Evolutionary conservation across 1,140 invertebrate species (phyloP).

Genomic region (Brachionus rubens): DNA sequence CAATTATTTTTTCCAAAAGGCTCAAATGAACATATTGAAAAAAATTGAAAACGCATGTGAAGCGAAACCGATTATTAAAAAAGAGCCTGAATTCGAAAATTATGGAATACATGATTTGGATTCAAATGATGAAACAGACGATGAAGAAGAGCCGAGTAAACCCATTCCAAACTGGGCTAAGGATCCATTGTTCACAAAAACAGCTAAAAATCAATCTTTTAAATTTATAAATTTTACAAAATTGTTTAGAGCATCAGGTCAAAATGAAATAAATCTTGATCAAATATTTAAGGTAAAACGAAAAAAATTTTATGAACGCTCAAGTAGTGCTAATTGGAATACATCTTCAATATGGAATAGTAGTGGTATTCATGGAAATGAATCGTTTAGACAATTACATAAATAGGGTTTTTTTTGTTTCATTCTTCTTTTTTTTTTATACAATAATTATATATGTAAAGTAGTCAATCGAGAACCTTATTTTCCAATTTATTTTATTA

Average conservation of each 20-base stretch:
- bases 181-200: background rate
- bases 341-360: constrained; percentile 32
- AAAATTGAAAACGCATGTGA: background rate
- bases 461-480: too few relatives aligned
- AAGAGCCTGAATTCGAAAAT: background rate
- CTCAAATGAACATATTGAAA: background rate
- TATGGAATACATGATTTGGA: constrained; percentile 25
- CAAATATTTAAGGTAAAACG: constrained; percentile 15
- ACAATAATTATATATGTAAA: background rate
- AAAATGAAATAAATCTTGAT: constrained; percentile 16
- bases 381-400: constrained; percentile 30
- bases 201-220: background rate
- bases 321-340: constrained; percentile 41
- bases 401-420: background rate
- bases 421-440: constrained; percentile 13
- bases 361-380: constrained; percentile 42
- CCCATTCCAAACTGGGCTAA: constrained; percentile 30
- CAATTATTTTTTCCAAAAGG: too few relatives aligned
- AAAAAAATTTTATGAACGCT: constrained; percentile 31
- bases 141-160: constrained; percentile 35
- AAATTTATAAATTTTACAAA: constrained; percentile 42
- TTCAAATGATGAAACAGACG: constrained; percentile 32
- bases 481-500: background rate
- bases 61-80: too few relatives aligned
- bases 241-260: background rate